Base-by-base conservation (phyloP, 1,140 invertebrate genomes). In the Rhynchophorus ferrugineus region DNA sequence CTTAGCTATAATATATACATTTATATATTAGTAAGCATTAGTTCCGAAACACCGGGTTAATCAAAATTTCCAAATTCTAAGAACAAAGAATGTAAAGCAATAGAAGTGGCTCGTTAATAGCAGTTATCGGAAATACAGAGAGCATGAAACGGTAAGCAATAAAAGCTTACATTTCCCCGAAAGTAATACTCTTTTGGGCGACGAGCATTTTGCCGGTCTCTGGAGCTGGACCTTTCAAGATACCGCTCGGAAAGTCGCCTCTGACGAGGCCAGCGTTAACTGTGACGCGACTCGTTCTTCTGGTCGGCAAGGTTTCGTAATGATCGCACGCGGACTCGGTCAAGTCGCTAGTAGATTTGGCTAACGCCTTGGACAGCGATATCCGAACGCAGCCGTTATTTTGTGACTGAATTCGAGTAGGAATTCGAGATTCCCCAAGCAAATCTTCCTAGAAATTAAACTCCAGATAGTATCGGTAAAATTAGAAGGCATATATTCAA, bases 351-450 rank as follows among this genome's bases (percentile, higher is more conserved):
- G 60, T 62, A 3, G 68, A 69, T 52, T 69, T 70, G 8, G 61
- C 64, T 51, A 72, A 67, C 29, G 68, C 67, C 71, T 74, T 76
- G 11, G 73, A 44, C 17, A 72, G 53, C 66, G 75, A 56, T 71
- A 73, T 69, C 69, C 68, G 42, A 67, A 76, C 63, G 66, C 70
- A 61, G 69, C 67, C 64, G 71, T 75, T 67, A 73, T 71, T 67
- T 70, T 67, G 60, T 8, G 62, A 53, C 54, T 62, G 64, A 33
- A 64, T 68, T 54, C 60, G 59, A 13, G 29, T 14, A 8, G 60
- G 57, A 49, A 37, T 54, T 41, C 37, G 16, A 19, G 39, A 51
- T n/a, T 52, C 44, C 5, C 37, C 24, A 16, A 65, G 44, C 16
- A 69, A 51, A 70, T 67, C 76, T 73, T 75, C 76, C 71, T 66